A percentile compares a stretch with the other conserved stretches of the same genome.
Conservation (phyloP, 2,113 vertebrate genomes). For the Bubo scandiacus region DNA sequence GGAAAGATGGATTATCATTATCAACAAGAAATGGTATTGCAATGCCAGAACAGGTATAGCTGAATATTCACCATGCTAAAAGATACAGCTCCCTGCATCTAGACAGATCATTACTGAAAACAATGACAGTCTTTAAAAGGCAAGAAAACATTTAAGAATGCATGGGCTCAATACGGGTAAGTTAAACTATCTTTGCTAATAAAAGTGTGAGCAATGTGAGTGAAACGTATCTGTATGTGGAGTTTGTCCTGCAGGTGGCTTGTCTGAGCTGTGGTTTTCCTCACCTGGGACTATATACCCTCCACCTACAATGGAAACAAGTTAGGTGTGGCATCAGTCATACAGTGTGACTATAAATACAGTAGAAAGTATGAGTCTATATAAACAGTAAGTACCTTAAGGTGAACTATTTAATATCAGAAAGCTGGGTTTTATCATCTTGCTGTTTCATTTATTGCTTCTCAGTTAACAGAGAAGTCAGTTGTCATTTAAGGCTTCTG, state of each 20-base stretch:
- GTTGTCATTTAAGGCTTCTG: background rate
- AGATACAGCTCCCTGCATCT: background rate
- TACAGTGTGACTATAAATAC: background rate
- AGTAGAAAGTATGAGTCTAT: background rate
- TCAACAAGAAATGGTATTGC: background rate
- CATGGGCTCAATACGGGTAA: background rate
- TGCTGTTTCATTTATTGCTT: background rate
- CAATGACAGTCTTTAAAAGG: background rate
- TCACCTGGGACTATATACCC: background rate
- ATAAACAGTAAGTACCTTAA: background rate
- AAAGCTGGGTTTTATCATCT: background rate
- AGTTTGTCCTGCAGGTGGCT: background rate
- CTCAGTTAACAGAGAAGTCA: background rate
- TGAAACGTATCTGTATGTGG: background rate
- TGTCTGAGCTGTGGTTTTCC: background rate
- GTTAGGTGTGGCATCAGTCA: background rate
- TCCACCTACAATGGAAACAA: background rate
- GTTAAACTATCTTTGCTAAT: background rate
- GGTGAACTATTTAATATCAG: background rate
- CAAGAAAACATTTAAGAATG: background rate
- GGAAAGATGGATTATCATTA: background rate
- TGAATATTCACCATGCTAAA: background rate
- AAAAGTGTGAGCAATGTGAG: background rate
- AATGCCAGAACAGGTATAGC: background rate
- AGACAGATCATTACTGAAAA: background rate